Evolutionary conservation across 2,888 invertebrate species (phyloP).

Genomic region (Julus scanicus): DNA sequence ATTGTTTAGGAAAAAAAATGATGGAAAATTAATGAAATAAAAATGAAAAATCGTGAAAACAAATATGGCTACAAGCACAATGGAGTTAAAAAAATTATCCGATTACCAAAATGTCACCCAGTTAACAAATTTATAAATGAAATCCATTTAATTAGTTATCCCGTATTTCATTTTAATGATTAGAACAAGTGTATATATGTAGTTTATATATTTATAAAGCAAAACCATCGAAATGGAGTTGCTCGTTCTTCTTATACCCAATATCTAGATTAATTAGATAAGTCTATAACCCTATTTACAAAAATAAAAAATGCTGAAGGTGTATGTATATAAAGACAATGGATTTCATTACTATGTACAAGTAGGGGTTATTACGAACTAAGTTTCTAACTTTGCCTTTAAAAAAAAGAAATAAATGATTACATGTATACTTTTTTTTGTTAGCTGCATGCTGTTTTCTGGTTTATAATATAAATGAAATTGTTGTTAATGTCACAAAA

Average conservation of each 20-base stretch:
- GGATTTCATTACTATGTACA: neutral
- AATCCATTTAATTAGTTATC: neutral
- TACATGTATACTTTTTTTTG: too few relatives aligned
- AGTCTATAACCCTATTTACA: constrained; percentile 27
- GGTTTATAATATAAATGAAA: too few relatives aligned
- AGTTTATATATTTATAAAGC: neutral
- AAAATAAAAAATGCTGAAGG: constrained; percentile 25
- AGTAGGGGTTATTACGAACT: neutral
- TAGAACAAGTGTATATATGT: neutral
- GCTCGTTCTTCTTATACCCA: neutral
- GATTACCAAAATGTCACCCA: neutral
- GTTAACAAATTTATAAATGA: neutral
- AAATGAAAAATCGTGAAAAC: neutral
- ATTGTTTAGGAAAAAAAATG: neutral
- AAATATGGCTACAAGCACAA: neutral
- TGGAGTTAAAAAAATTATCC: neutral
- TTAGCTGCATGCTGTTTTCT: too few relatives aligned
- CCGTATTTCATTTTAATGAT: constrained; percentile 23
- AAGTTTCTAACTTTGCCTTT: neutral
- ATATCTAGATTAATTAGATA: neutral
- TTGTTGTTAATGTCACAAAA: too few relatives aligned
- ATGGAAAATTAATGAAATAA: neutral
- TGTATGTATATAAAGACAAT: neutral
- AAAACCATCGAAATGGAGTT: neutral
- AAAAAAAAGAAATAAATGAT: too few relatives aligned